Conservation (phyloP, 2,113 vertebrate species). For the Triplophysa rosa region DNA sequence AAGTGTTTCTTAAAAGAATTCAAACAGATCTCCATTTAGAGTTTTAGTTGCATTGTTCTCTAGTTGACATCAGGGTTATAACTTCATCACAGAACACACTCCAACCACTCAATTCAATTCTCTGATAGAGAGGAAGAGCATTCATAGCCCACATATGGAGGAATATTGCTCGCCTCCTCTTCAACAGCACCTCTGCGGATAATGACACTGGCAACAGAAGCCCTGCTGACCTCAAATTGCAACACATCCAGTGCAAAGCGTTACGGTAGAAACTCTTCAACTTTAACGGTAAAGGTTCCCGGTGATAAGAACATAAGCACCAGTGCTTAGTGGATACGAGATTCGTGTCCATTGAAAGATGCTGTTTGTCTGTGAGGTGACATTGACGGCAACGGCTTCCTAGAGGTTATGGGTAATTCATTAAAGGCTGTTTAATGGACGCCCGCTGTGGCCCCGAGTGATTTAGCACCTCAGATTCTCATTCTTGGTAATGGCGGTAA, state of each 20-base stretch:
- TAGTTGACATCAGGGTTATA: constrained; percentile 3
- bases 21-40: neutral
- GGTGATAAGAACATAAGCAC: neutral
- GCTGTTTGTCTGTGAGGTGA: constrained; percentile 32
- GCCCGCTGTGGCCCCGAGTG: constrained; percentile 32
- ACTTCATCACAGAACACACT: neutral
- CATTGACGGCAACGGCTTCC: constrained; percentile 21
- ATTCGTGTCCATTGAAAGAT: constrained; percentile 7
- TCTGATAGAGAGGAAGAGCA: neutral
- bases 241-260: constrained; percentile 4
- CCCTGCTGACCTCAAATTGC: constrained; percentile 13
- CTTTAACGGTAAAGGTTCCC: constrained; percentile 18
- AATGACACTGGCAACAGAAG: constrained; percentile 16
- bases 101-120: neutral
- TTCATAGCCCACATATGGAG: neutral
- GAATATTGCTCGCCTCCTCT: constrained; percentile 7
- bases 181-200: constrained; percentile 11
- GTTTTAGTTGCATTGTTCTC: constrained; percentile 22
- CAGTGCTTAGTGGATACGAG: constrained; percentile 8
- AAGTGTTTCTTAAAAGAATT: neutral
- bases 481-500: constrained; percentile 47
- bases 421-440: constrained; percentile 53
- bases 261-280: constrained; percentile 10
- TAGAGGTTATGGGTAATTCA: constrained; percentile 50
- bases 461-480: constrained; percentile 37